A percentile compares a stretch with the other conserved stretches of the same genome.
Evolutionary conservation across 2,797 vertebrate species (phyloP).

Genomic region (Scyliorhinus canicula): DNA sequence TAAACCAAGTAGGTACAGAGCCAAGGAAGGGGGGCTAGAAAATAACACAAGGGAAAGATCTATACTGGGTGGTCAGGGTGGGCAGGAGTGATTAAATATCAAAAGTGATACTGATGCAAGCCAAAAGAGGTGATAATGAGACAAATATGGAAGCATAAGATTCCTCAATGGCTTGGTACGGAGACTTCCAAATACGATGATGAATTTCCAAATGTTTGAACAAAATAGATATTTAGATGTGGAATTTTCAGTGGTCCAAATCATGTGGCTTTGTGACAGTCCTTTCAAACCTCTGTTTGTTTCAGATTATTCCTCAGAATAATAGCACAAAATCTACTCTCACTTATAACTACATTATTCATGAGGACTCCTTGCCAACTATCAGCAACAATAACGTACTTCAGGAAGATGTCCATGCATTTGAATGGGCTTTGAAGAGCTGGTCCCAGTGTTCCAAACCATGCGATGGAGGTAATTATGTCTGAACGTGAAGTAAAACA

Average conservation of each 20-base stretch:
- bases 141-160: neutral
- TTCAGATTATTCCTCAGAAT: conserved; percentile 84
- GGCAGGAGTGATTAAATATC: neutral
- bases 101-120: neutral
- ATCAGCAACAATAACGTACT: conserved; percentile 94
- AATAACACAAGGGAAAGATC: too few species aligned
- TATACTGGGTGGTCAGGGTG: too few species aligned
- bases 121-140: neutral
- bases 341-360: conserved; percentile 91
- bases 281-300: conserved; percentile 34
- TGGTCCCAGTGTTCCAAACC: conserved; percentile 91
- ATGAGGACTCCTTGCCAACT: conserved; percentile 82
- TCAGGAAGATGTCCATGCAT: conserved; percentile 77
- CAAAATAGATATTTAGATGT: conserved; percentile 25
- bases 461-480: conserved; percentile 78
- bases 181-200: neutral
- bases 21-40: neutral
- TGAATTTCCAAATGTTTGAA: neutral
- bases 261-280: neutral
- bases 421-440: conserved; percentile 93
- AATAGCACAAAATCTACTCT: conserved; percentile 84
- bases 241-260: neutral
- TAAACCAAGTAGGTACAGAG: too few species aligned
- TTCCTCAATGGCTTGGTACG: neutral
- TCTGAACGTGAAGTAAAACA: neutral